phyloP scores from a whole-genome alignment of 2,888 invertebrate genomes.

The Nomada fucata region DNA sequence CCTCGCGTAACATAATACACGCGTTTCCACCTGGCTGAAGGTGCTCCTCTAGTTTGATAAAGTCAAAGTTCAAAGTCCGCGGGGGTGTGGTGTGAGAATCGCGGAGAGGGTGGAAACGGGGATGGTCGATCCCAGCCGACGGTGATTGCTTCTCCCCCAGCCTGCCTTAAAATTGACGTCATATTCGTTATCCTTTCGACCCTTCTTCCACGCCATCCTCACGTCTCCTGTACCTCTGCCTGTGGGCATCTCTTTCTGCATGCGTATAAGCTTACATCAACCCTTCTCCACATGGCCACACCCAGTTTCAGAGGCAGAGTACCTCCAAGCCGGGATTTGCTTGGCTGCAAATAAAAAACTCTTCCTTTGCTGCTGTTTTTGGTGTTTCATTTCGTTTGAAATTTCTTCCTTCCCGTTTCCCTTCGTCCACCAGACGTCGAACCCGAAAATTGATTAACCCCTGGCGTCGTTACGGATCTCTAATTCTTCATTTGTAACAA shows the following conservation, averaged over 20 bases:
- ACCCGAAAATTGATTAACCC: constrained; percentile 38
- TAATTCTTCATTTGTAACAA: neutral
- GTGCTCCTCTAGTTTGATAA: constrained; percentile 71
- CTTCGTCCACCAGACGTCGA: constrained; percentile 3
- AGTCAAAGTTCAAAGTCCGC: constrained; percentile 80
- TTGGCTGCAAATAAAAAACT: constrained; percentile 62
- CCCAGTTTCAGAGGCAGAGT: constrained; percentile 72
- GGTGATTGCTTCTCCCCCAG: constrained; percentile 81
- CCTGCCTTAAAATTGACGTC: constrained; percentile 83
- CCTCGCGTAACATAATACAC: constrained; percentile 63
- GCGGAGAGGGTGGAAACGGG: constrained; percentile 65
- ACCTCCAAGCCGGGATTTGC: constrained; percentile 66
- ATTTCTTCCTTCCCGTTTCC: constrained; percentile 4
- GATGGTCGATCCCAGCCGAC: constrained; percentile 74
- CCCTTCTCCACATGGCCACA: constrained; percentile 79
- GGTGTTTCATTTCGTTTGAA: constrained; percentile 30
- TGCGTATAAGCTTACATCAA: constrained; percentile 80
- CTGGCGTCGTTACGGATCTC: neutral
- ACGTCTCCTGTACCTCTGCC: constrained; percentile 70
- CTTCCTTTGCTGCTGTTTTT: constrained; percentile 41
- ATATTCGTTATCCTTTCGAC: constrained; percentile 83
- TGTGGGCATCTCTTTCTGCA: constrained; percentile 75
- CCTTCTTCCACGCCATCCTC: constrained; percentile 79
- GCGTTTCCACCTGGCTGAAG: constrained; percentile 68
- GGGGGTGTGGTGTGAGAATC: constrained; percentile 71